Percentiles rank a stretch among this genome's conserved stretches.
Evolutionary conservation across 2,888 invertebrate genomes (phyloP).

Genomic region (Odontothrips loti): DNA sequence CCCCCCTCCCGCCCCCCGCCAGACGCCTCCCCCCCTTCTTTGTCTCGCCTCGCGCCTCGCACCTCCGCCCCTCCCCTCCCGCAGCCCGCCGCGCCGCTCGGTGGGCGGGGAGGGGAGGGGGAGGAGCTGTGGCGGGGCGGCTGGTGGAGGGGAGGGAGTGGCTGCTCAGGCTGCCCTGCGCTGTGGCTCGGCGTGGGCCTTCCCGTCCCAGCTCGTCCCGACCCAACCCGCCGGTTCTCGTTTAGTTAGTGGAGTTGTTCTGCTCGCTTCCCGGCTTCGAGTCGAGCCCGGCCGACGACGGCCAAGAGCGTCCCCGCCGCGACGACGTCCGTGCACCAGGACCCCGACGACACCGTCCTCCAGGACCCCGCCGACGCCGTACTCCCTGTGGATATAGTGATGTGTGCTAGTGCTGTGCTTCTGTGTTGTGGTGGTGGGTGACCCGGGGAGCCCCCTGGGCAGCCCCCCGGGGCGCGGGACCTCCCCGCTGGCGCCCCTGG

Average conservation of each 20-base stretch:
- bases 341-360: not conserved
- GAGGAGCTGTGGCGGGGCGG: not conserved
- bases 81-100: not conserved
- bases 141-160: constrained; percentile 8
- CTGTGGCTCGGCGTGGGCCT: not conserved
- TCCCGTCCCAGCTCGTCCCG: not conserved
- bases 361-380: not conserved
- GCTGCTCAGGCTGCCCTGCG: not conserved
- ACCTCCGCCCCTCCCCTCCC: constrained; percentile 9
- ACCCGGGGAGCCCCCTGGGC: not conserved
- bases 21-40: not conserved
- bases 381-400: not conserved
- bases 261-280: not conserved
- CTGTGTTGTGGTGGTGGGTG: not conserved
- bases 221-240: not conserved
- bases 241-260: constrained; percentile 3
- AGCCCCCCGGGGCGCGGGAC: not conserved
- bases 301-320: not conserved
- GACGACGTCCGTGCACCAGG: not conserved
- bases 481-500: constrained; percentile 15
- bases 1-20: not conserved
- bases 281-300: not conserved
- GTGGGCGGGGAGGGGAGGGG: not conserved
- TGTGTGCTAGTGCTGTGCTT: not conserved
- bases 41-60: not conserved